These are phyloP conservation scores for Mesoligia furuncula DNA, from an alignment of 2,888 invertebrate genomes.

Conservation along the genomic window DNA sequence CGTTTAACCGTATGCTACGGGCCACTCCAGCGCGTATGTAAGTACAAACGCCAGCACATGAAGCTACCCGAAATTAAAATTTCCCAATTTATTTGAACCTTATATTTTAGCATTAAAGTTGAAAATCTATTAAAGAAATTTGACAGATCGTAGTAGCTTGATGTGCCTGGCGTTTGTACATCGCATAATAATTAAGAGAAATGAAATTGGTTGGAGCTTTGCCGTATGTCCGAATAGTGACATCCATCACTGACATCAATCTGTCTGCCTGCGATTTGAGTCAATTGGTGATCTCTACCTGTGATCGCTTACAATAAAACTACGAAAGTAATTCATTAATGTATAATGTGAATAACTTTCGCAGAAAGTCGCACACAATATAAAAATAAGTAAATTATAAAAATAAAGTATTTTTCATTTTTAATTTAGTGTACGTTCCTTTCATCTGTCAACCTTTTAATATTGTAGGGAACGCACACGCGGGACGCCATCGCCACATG, in stretches of 20 bases:
- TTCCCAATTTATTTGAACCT: no score
- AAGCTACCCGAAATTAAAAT: no score
- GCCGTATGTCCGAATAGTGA: background rate
- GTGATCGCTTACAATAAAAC: slow-evolving; percentile 21
- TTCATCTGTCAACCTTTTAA: background rate
- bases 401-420: background rate
- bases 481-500: background rate
- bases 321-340: slow-evolving; percentile 50
- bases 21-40: background rate
- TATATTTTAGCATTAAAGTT: no score
- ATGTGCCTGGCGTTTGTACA: no score
- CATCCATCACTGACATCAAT: no score
- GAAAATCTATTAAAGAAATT: no score
- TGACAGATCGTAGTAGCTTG: no score
- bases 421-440: background rate
- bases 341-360: slow-evolving; percentile 46
- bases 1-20: background rate
- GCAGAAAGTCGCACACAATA: slow-evolving; percentile 22
- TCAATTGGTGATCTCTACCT: background rate
- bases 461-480: background rate
- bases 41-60: background rate
- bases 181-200: background rate
- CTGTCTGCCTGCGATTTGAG: background rate
- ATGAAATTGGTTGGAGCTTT: slow-evolving; percentile 4
- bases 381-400: slow-evolving; percentile 1